phyloP scores from a whole-genome alignment of 2,797 vertebrate species.

The Antennarius maculatus region DNA sequence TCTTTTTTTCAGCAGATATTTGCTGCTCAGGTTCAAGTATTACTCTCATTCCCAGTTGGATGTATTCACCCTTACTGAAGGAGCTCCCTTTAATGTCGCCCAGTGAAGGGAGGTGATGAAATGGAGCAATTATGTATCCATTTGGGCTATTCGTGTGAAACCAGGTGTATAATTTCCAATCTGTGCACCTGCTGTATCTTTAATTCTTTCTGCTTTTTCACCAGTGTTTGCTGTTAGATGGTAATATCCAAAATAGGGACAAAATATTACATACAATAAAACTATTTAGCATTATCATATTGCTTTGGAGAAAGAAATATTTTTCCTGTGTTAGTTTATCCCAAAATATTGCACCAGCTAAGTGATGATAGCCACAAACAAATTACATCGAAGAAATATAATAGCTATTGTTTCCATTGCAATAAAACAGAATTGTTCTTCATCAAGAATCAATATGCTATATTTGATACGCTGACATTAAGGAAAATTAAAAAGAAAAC shows the following conservation, averaged over 20 bases:
- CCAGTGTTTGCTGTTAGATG: constrained; percentile 78
- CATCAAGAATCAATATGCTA: constrained; percentile 50
- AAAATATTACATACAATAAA: constrained; percentile 68
- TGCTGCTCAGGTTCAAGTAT: constrained; percentile 62
- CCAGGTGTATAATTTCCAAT: constrained; percentile 84
- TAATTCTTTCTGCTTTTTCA: constrained; percentile 69
- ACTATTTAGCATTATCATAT: constrained; percentile 63
- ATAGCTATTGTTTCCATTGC: constrained; percentile 21
- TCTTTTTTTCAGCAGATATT: constrained; percentile 40
- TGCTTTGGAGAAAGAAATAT: constrained; percentile 29
- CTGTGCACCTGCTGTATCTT: constrained; percentile 77
- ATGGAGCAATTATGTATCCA: constrained; percentile 80
- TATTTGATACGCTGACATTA: constrained; percentile 65
- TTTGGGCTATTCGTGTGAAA: constrained; percentile 81
- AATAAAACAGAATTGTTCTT: constrained; percentile 58
- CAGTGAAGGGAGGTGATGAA: constrained; percentile 77
- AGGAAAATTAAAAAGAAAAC: constrained; percentile 46
- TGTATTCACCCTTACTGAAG: constrained; percentile 67
- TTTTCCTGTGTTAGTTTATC: constrained; percentile 2
- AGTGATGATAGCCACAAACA: constrained; percentile 28
- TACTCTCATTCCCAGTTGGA: constrained; percentile 53
- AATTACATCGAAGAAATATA: constrained; percentile 23
- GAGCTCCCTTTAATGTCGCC: constrained; percentile 70
- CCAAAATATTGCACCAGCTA: constrained; percentile 35
- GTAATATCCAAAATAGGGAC: constrained; percentile 69